Conservation (phyloP, 2,797 vertebrate genomes). For the Microhierax caerulescens region DNA sequence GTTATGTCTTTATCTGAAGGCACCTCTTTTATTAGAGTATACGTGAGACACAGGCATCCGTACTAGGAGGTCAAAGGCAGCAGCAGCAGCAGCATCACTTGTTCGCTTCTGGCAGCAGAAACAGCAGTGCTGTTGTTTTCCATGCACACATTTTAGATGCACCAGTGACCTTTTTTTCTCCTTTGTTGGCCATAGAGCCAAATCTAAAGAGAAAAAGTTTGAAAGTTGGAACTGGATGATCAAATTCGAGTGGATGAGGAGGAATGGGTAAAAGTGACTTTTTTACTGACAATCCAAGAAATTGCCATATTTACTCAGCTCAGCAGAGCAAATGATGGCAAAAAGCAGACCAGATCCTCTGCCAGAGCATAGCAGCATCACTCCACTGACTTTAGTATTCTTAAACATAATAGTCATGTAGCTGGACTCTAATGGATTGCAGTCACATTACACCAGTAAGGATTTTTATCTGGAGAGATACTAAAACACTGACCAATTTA, state of each 20-base stretch:
- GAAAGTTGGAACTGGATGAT: not conserved
- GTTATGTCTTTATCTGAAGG: not conserved
- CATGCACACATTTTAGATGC: not conserved
- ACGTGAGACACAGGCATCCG: not conserved
- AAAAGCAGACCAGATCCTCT: constrained; percentile 2
- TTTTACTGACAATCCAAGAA: constrained; percentile 11
- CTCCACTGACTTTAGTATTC: constrained; percentile 20
- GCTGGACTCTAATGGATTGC: not conserved
- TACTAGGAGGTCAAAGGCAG: not conserved
- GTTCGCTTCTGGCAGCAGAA: not conserved
- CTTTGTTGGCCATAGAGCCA: not conserved
- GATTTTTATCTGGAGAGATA: not conserved
- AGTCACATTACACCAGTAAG: not conserved
- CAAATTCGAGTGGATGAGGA: not conserved
- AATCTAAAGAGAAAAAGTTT: not conserved
- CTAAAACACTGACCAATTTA: not conserved
- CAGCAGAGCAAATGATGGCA: constrained; percentile 58
- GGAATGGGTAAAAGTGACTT: constrained; percentile 46
- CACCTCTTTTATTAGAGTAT: not conserved
- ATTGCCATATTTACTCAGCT: constrained; percentile 41
- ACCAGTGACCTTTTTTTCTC: accelerated
- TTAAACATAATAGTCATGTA: not conserved
- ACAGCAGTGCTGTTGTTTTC: not conserved
- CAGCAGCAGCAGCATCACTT: not conserved
- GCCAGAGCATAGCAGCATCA: not conserved